Evolutionary conservation across 2,888 invertebrate genomes (phyloP).

Genomic region (Furcula furcula): DNA sequence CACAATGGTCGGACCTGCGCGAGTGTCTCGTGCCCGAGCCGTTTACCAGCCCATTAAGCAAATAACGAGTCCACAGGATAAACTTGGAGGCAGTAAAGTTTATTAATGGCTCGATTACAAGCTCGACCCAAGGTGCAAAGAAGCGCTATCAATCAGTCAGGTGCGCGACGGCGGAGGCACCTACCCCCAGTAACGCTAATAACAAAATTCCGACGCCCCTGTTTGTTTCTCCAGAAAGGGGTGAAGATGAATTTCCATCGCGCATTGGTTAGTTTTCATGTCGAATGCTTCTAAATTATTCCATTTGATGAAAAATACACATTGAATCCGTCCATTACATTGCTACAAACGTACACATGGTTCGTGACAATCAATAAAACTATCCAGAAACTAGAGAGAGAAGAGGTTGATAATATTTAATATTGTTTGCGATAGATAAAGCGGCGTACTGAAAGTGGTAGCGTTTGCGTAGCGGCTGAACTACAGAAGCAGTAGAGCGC

Average conservation of each 20-base stretch:
- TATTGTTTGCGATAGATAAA: conserved; percentile 35
- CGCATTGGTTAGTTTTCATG: conserved; percentile 50
- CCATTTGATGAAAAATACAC: not conserved
- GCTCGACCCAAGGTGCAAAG: conserved; percentile 81
- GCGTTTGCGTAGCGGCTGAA: conserved; percentile 46
- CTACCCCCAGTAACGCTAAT: conserved; percentile 76
- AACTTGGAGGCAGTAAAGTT: conserved; percentile 80
- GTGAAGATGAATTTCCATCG: conserved; percentile 76
- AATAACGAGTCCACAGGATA: conserved; percentile 78
- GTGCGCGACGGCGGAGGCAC: conserved; percentile 72
- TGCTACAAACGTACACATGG: not conserved
- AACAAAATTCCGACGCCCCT: conserved; percentile 79
- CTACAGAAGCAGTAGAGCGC: conserved; percentile 61
- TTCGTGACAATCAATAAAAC: conserved; percentile 2
- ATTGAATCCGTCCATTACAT: too few species aligned
- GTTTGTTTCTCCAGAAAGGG: conserved; percentile 76
- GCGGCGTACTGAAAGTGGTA: conserved; percentile 34
- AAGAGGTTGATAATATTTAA: conserved; percentile 25
- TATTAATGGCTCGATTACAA: conserved; percentile 82
- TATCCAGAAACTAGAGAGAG: conserved; percentile 16
- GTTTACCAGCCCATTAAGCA: conserved; percentile 79
- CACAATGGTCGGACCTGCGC: conserved; percentile 57
- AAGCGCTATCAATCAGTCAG: conserved; percentile 82
- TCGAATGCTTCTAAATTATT: conserved; percentile 27
- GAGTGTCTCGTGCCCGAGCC: conserved; percentile 63